Conservation (phyloP, 2,113 vertebrate species). For the Myanophis thanlyinensis region DNA sequence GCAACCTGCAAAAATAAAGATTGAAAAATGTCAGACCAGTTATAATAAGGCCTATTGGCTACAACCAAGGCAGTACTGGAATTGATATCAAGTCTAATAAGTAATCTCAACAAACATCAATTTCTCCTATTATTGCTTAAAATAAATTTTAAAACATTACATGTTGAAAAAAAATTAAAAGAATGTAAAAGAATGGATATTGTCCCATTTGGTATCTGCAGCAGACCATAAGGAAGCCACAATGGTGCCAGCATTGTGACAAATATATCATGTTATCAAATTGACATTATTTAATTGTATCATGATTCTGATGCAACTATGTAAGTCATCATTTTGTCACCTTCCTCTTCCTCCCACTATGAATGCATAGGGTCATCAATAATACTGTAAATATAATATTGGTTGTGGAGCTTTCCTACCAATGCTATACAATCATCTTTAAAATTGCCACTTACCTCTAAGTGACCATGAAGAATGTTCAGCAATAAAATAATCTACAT, state of each 20-base stretch:
- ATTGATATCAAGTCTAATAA: slow-evolving; percentile 1
- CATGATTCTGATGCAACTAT: background rate
- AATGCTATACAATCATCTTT: background rate
- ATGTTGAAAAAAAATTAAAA: too few species aligned
- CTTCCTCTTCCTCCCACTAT: background rate
- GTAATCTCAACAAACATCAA: background rate
- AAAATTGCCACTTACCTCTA: background rate
- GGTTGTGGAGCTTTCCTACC: background rate
- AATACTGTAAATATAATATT: background rate
- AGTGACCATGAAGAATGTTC: background rate
- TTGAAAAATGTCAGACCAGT: background rate
- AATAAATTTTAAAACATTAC: background rate
- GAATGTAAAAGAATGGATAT: background rate
- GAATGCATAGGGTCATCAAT: background rate
- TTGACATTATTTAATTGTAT: background rate
- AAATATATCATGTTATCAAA: background rate
- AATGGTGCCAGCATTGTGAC: background rate
- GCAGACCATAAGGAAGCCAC: background rate
- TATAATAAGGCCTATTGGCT: background rate
- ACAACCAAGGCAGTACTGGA: slow-evolving; percentile 19
- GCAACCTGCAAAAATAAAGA: background rate
- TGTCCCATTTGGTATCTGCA: background rate
- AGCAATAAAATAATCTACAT: background rate
- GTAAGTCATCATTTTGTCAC: background rate
- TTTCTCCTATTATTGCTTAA: background rate